Evolutionary conservation across 2,888 invertebrate genomes (phyloP).

Genomic region (Synergus japonicus): DNA sequence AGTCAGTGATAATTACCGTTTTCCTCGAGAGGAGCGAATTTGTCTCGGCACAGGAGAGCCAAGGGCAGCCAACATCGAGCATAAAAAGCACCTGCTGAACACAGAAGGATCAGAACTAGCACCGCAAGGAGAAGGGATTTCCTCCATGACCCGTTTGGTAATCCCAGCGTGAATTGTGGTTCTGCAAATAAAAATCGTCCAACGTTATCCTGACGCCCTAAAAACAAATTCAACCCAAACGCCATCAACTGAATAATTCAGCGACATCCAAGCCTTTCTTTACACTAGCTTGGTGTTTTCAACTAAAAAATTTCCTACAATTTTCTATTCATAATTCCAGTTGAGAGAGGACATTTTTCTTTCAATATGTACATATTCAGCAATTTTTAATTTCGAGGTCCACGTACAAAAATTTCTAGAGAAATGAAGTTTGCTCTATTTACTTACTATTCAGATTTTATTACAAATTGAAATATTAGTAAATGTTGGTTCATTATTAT

Average conservation of each 20-base stretch:
- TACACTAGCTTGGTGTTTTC: neutral
- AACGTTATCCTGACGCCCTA: conserved; percentile 1
- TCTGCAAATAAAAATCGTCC: conserved; percentile 62
- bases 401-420: neutral
- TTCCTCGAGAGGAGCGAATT: conserved; percentile 77
- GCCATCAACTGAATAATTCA: conserved; percentile 22
- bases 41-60: conserved; percentile 78
- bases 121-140: conserved; percentile 79
- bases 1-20: conserved; percentile 71
- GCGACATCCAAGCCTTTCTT: conserved; percentile 10
- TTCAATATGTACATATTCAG: neutral
- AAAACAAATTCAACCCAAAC: conserved; percentile 26
- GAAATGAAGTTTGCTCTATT: neutral
- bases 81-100: conserved; percentile 79
- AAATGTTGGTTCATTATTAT: too few species aligned
- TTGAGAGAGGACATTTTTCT: neutral
- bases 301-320: neutral
- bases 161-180: conserved; percentile 66
- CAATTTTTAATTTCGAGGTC: neutral
- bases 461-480: neutral
- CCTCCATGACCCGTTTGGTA: conserved; percentile 79
- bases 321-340: neutral
- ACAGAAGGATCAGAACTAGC: conserved; percentile 78
- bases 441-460: too few species aligned
- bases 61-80: conserved; percentile 78